Evolutionary conservation across 2,113 vertebrate genomes (phyloP), one percentile per base, ranked within the genome.

Genomic region (Sinocyclocheilus maitianheensis): DNA sequence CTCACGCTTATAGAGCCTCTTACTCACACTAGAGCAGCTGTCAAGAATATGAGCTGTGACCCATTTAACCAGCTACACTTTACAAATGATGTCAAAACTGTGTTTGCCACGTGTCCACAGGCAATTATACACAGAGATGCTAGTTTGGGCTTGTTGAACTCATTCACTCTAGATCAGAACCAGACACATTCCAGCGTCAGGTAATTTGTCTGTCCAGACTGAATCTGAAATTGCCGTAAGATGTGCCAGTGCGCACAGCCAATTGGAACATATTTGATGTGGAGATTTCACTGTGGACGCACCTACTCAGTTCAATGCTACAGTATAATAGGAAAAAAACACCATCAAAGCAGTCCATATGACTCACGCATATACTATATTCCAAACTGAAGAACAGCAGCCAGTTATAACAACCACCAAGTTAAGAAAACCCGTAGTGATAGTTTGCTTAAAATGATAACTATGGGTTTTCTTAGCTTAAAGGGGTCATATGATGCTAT

Each of bases 1-100:
- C 55, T 81, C 84, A 83, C 26, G 37, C 26, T 48, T 55, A 4
- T 90, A 43, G 62, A 62, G 84, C 65, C 85, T 84, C 82, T 80
- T 69, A 72, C 80, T 46, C 63, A 86, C 63, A 86, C 65, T 13
- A 20, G 34, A 82, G 34, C 18, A 84, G 18, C 75, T 81, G 51
- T 77, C 81, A 87, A 58, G 72, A 37, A 3, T 43, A 43, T n/a
- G 71, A 43, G 37, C 80, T n/a, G 51, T 87, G 80, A 87, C 81
- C 75, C 77, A 84, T 62, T 60, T 37, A 34, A 53, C 24, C 76
- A 20, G 48, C 76, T 75, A 69, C 63, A 55, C 43, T 62, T 46
- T 53, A 75, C 82, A 79, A 74, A 58, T 40, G 3, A 10, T 84
- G 37, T 84, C 30, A 81, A 48, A 81, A 34, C 24, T 75, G 34